Evolutionary conservation across 2,888 invertebrate species (phyloP).

Genomic region (Microctonus aethiopoides): DNA sequence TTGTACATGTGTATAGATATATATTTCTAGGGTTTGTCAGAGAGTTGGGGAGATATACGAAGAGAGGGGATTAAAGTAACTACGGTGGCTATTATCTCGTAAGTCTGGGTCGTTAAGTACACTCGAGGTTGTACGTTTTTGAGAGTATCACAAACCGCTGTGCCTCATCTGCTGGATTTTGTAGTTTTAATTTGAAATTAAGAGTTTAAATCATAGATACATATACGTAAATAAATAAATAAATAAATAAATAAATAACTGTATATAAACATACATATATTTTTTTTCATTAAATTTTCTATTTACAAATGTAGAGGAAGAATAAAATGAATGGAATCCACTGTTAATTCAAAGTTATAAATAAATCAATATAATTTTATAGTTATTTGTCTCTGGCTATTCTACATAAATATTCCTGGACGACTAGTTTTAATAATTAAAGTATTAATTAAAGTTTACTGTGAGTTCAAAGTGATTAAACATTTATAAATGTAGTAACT

Average conservation of each 20-base stretch:
- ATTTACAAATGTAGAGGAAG: not conserved
- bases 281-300: not conserved
- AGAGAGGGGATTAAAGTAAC: not conserved
- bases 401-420: not conserved
- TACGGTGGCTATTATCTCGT: constrained; percentile 14
- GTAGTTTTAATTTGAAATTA: not conserved
- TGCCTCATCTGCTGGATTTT: not conserved
- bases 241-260: too few relatives aligned
- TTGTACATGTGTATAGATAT: too few relatives aligned
- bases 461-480: not conserved
- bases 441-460: not conserved
- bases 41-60: not conserved
- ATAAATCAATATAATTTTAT: not conserved
- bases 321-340: not conserved
- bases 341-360: not conserved
- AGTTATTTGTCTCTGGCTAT: not conserved
- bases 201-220: not conserved
- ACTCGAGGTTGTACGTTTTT: constrained; percentile 9
- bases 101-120: constrained; percentile 10
- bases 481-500: not conserved
- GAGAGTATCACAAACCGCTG: not conserved
- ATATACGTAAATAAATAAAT: too few relatives aligned
- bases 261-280: not conserved
- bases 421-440: not conserved
- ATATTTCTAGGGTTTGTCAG: too few relatives aligned